Percentiles rank a stretch among this genome's conserved stretches.
Evolutionary conservation across 2,113 vertebrate species (phyloP).

Genomic region (Anser brachyrhynchus): DNA sequence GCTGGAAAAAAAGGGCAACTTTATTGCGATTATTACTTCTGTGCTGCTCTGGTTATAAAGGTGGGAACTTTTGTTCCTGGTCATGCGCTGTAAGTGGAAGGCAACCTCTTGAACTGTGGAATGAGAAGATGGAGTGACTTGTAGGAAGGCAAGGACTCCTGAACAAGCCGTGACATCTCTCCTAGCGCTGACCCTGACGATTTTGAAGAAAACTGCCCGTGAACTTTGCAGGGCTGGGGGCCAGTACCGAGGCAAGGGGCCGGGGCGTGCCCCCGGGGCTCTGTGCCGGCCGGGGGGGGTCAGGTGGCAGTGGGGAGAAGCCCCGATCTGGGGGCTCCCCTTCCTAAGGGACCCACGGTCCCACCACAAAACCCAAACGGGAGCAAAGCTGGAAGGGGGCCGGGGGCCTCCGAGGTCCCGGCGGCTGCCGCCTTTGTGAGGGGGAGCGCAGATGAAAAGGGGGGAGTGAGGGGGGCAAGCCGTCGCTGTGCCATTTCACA

Average conservation of each 20-base stretch:
- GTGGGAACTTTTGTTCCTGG: neutral
- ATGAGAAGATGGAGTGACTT: neutral
- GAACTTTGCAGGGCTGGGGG: neutral
- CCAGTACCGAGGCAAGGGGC: neutral
- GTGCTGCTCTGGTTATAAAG: neutral
- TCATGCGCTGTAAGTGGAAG: neutral
- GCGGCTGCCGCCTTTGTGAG: neutral
- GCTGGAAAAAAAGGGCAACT: neutral
- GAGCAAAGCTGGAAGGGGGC: neutral
- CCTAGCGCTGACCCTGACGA: rapidly evolving
- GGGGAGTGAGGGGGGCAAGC: too few species aligned
- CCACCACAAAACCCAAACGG: neutral
- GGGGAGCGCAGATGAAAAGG: too few species aligned
- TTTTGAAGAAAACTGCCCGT: neutral
- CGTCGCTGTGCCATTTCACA: too few species aligned
- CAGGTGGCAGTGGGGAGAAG: neutral
- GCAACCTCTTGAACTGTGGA: neutral
- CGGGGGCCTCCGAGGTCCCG: neutral
- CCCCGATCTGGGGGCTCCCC: neutral
- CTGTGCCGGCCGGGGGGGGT: neutral
- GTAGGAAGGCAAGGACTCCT: neutral
- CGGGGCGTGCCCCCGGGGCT: too few species aligned
- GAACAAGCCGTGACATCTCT: neutral
- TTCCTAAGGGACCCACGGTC: neutral
- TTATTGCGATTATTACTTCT: neutral